A percentile compares a stretch with the other conserved stretches of the same genome.
phyloP scores from a whole-genome alignment of 2,797 vertebrate species.

The Sitta carolinensis region DNA sequence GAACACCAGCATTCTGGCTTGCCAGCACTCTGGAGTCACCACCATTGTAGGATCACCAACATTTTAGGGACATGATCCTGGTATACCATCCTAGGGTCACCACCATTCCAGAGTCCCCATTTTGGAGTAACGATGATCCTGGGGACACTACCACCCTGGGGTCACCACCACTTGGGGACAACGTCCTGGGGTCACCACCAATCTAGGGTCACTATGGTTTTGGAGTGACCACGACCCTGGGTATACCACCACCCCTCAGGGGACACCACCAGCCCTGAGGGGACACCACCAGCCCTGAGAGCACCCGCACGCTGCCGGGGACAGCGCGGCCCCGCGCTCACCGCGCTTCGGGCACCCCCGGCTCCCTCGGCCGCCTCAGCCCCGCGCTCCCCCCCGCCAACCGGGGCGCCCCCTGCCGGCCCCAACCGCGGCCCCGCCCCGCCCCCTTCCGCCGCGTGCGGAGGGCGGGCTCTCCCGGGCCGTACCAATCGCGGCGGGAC shows the following conservation, averaged over 20 bases:
- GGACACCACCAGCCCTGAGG: neutral
- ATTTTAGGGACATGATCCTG: no score
- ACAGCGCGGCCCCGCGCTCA: neutral
- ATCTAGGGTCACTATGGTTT: neutral
- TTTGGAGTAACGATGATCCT: no score
- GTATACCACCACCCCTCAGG: neutral
- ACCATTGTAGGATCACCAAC: neutral
- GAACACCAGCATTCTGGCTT: neutral
- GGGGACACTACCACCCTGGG: neutral
- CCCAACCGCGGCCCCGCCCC: neutral
- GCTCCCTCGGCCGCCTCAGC: neutral
- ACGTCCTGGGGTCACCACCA: no score
- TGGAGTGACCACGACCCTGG: neutral
- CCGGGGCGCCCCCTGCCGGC: slow-evolving; percentile 5
- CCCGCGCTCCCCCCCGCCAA: neutral
- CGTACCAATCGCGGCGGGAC: neutral
- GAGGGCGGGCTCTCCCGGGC: neutral
- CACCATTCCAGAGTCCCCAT: no score
- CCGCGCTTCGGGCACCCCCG: no score
- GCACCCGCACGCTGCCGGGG: no score
- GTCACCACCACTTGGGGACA: neutral
- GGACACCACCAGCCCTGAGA: neutral
- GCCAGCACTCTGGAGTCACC: neutral
- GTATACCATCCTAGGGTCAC: no score
- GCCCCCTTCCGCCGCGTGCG: neutral